Base-by-base conservation (phyloP, 2,888 invertebrate species). In the Ecliptopera silaceata region DNA sequence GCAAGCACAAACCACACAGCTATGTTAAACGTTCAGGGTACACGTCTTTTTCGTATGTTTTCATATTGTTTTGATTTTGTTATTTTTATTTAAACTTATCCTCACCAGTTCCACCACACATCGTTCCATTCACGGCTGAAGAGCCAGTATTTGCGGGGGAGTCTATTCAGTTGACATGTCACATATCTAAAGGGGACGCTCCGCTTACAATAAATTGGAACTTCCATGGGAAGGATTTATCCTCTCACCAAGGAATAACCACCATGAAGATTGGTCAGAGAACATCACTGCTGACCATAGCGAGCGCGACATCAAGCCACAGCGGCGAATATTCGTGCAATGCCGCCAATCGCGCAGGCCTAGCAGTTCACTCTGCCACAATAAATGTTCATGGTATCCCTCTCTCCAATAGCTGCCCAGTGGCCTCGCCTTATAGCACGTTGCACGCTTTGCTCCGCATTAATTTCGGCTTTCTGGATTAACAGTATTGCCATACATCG, bases 181-280 rank as follows among this genome's bases (percentile, higher is more conserved):
- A 93, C 66, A 92, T 94, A 63, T 92, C 92, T 42, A 94, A 94
- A 81, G 95, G 95, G 52, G 95, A 96, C 76, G 82, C 91, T 62
- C 96, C 96, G 46, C 92, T 97, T 58, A 92, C 92, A 65, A 94
- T 97, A 56, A 92, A 92, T 47, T 97, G 97, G 97, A 93, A 93
- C 72, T 94, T 95, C 80, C 95, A 96, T 80, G 91, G 93, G 67
- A 82, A 89, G 80, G 92, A 91, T 61, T 81, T 91, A 51, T 89
- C 92, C 72, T 89, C 91, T 66, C 88, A 90, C 59, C 86, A 91
- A 79, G 92, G 93, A 77, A 90, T 93, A 65, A 84, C 91, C 50
- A 91, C 94, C 57, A 92, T 89, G 77, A 92, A 91, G 79, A 93
- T 93, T 74, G 93, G 93, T 64, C 92, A 92, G 73, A 91, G 93